Evolutionary conservation across 2,888 invertebrate species (phyloP).

Genomic region (Drosophila neutralis): DNA sequence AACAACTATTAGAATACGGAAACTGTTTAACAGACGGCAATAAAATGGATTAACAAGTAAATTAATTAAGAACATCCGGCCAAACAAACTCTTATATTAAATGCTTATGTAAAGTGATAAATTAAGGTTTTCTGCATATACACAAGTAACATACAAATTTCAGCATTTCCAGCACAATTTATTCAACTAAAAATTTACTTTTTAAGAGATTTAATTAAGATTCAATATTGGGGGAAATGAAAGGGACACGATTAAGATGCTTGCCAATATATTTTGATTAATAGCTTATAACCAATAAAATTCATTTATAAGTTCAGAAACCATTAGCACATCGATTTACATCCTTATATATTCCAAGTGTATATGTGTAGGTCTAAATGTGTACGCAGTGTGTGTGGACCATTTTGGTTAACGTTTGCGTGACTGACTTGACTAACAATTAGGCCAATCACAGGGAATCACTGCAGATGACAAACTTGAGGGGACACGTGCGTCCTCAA

Average conservation of each 20-base stretch:
- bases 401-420: constrained; percentile 20
- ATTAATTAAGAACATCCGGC: too few relatives aligned
- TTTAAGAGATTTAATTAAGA: background rate
- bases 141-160: background rate
- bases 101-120: too few relatives aligned
- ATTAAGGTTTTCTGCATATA: background rate
- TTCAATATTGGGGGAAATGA: too few relatives aligned
- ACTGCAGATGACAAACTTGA: constrained; percentile 46
- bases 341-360: background rate
- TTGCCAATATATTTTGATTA: background rate
- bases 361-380: constrained; percentile 2
- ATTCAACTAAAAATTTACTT: background rate
- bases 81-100: too few relatives aligned
- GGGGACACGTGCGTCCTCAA: constrained; percentile 55
- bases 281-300: background rate
- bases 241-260: background rate
- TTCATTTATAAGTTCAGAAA: background rate
- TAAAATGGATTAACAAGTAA: background rate
- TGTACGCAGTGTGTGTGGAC: constrained; percentile 9
- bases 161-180: background rate
- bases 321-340: constrained; percentile 20
- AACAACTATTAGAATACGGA: background rate
- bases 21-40: background rate
- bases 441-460: constrained; percentile 68
- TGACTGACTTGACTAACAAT: constrained; percentile 68